A percentile compares a stretch with the other conserved stretches of the same genome.
Evolutionary conservation across 2,888 invertebrate genomes (phyloP).

Genomic region (Ferdinandea cuprea): DNA sequence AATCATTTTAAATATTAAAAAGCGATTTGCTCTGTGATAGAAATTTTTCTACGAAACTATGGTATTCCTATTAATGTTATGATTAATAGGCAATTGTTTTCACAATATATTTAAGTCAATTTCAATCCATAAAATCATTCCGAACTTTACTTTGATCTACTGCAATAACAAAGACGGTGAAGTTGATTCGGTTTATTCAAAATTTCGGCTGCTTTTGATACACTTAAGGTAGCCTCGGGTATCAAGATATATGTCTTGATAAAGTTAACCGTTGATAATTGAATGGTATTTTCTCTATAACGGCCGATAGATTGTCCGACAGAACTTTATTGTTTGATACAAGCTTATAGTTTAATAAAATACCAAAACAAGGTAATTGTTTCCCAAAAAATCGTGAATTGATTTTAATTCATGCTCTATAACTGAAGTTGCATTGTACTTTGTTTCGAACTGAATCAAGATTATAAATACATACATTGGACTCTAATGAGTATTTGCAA

Average conservation of each 20-base stretch:
- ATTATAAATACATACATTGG: neutral
- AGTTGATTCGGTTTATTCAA: conserved; percentile 25
- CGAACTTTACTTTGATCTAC: conserved; percentile 19
- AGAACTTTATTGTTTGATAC: neutral
- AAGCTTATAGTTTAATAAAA: neutral
- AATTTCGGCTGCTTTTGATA: conserved; percentile 25
- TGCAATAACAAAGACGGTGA: conserved; percentile 28
- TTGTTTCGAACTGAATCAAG: too few relatives aligned
- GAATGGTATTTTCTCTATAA: conserved; percentile 10
- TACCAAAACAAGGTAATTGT: conserved; percentile 11
- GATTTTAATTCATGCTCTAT: neutral
- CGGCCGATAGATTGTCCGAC: too few relatives aligned
- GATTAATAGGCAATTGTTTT: conserved; percentile 20
- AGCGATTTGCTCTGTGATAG: neutral
- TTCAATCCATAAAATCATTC: conserved; percentile 20
- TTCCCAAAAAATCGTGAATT: conserved; percentile 7
- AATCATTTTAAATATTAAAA: conserved; percentile 30
- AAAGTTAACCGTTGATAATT: conserved; percentile 16
- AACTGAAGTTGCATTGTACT: neutral
- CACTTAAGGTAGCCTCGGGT: conserved; percentile 20
- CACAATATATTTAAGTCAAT: conserved; percentile 24
- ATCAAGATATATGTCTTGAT: conserved; percentile 18
- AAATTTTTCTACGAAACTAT: conserved; percentile 9
- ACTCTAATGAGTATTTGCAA: too few relatives aligned
- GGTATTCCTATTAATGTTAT: conserved; percentile 31